Conservation (phyloP, 2,888 invertebrate species). For the Callyntrura guangdongensis region DNA sequence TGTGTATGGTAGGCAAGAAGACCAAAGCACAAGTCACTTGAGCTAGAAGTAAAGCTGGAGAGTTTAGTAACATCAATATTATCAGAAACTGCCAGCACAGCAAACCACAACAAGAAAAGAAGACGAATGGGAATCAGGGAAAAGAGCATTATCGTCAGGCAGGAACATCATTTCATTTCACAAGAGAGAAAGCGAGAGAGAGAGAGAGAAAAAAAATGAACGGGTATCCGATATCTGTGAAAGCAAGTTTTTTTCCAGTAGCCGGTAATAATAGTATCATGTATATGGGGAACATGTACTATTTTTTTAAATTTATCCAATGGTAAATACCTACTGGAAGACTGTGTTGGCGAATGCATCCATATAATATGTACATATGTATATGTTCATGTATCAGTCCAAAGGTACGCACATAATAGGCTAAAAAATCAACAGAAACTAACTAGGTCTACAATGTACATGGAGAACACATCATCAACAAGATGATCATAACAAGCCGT, state of each 20-base stretch:
- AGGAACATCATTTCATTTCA: neutral
- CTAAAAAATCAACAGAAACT: too few species aligned
- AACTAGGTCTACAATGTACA: too few species aligned
- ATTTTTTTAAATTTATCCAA: too few species aligned
- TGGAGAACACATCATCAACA: neutral
- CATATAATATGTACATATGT: too few species aligned
- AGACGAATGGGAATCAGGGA: slow-evolving; percentile 35
- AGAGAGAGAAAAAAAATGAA: slow-evolving; percentile 7
- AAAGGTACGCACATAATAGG: too few species aligned
- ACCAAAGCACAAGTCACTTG: neutral
- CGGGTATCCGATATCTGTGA: neutral
- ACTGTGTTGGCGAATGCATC: too few species aligned
- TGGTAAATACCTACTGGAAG: too few species aligned
- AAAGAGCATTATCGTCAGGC: slow-evolving; percentile 18
- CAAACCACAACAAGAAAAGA: slow-evolving; percentile 42
- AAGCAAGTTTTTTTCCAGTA: too few species aligned
- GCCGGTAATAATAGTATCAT: too few species aligned
- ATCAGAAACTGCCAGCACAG: slow-evolving; percentile 37
- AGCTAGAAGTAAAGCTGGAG: neutral
- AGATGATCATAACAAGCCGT: neutral
- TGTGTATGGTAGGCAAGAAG: slow-evolving; percentile 4
- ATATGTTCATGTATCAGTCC: too few species aligned
- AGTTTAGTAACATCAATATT: slow-evolving; percentile 23
- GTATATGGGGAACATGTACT: too few species aligned
- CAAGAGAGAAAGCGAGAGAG: neutral